Evolutionary conservation across 2,113 vertebrate species (phyloP).

Genomic region (Lonchura striata): DNA sequence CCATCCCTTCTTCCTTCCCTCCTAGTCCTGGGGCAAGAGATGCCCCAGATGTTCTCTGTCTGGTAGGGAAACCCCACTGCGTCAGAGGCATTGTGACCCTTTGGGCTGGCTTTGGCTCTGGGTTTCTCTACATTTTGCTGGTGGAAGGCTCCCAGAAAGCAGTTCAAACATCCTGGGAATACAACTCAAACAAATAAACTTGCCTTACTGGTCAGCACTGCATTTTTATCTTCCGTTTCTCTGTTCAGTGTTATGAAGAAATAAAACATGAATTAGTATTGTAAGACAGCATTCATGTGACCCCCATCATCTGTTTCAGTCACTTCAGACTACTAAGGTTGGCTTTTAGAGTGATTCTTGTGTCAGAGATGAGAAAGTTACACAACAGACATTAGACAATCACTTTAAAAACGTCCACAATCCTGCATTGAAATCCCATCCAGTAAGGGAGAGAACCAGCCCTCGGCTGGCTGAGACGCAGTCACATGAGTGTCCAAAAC

Average conservation of each 20-base stretch:
- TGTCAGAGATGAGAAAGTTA: slow-evolving; percentile 11
- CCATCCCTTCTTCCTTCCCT: neutral
- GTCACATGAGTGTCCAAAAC: slow-evolving; percentile 26
- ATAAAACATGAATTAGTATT: neutral
- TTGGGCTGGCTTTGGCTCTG: neutral
- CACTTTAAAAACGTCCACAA: slow-evolving; percentile 24
- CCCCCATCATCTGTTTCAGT: neutral
- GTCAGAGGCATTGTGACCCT: fast-evolving
- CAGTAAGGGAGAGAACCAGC: neutral
- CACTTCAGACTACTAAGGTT: neutral
- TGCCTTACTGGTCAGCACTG: neutral
- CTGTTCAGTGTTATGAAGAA: neutral
- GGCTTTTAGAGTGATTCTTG: neutral
- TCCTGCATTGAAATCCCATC: slow-evolving; percentile 37
- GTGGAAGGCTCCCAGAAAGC: neutral
- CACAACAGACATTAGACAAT: slow-evolving; percentile 27
- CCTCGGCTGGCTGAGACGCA: neutral
- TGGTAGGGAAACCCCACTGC: neutral
- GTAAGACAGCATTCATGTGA: neutral
- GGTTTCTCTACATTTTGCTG: neutral
- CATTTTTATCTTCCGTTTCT: neutral
- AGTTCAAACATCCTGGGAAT: neutral
- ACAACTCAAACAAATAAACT: neutral
- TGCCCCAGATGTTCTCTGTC: neutral
- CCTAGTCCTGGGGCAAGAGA: neutral